Evolutionary conservation across 2,113 vertebrate genomes (phyloP), one percentile per base, ranked within the genome.

Genomic region (Oophaga pumilio): DNA sequence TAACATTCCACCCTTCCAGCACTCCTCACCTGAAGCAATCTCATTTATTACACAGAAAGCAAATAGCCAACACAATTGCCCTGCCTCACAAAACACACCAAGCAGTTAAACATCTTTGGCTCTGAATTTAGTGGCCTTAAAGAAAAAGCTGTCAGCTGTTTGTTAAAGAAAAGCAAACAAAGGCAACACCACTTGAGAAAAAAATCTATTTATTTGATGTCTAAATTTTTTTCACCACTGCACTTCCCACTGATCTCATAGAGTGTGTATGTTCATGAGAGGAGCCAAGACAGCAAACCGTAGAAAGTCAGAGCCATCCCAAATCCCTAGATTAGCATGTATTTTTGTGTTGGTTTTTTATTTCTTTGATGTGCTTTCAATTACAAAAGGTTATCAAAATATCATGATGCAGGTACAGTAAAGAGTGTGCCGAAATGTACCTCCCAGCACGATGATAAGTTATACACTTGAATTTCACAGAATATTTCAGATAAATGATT

Each of bases 21-120:
- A 82, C 89, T 95, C 95, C 95, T 95, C 95, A 97, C 96, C 97
- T 97, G 95, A 93, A 96, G 94, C 94, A 94, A 94, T 96, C 87
- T 89, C 91, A 94, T 95, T 96, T 96, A 95, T 94, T 91, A 92
- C 91, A 26, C 85, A 90, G 87, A 88, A 79, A 90, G 91, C 90
- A 94, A 95, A 95, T 93, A 94, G 89, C 87, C 91, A 88, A 80
- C 87, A 79, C 84, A 87, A 83, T 90, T 17, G n/a, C 89, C 91
- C 88, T 89, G 90, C 85, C 91, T 92, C 82, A 90, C 90, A 90
- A 90, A 92, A 91, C 76, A 89, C 56, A 74, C 89, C 76, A 17
- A 76, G 68, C 86, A 88, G 87, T 88, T 88, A 88, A 88, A 88
- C 81, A 88, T 88, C 87, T 84, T 88, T 88, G 87, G 87, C 87